These are phyloP conservation scores for Benthosema pterotum DNA, from an alignment of 2,797 vertebrate genomes.

Conservation along the genomic window DNA sequence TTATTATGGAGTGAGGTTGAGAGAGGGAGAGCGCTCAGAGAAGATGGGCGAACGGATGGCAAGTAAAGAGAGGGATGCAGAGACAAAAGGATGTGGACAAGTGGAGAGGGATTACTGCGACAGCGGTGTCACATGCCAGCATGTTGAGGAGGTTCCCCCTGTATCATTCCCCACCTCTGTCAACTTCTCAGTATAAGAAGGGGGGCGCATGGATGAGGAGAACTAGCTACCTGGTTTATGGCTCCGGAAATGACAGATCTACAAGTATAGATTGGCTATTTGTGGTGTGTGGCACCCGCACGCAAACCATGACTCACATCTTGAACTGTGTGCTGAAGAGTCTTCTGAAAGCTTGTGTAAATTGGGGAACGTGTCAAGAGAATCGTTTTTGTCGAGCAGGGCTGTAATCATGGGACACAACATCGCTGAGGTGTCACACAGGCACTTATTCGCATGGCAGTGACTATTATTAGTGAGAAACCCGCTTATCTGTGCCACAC, in stretches of 20 bases:
- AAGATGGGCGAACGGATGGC: slow-evolving; percentile 11
- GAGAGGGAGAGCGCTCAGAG: slow-evolving; percentile 2
- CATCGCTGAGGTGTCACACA: slow-evolving; percentile 15
- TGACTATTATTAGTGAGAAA: slow-evolving; percentile 11
- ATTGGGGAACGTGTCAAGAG: slow-evolving; percentile 11
- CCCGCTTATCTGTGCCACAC: slow-evolving; percentile 5
- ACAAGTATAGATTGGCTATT: no score
- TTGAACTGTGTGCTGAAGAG: slow-evolving; percentile 3
- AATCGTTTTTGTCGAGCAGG: slow-evolving; percentile 15
- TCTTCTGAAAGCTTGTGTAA: slow-evolving; percentile 21
- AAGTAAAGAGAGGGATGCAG: slow-evolving; percentile 1
- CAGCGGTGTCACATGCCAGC: slow-evolving; percentile 52
- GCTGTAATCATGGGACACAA: slow-evolving; percentile 28
- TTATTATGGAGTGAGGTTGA: slow-evolving; percentile 6
- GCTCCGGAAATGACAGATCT: no score
- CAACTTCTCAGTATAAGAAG: slow-evolving; percentile 50
- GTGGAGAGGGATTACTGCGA: slow-evolving; percentile 37
- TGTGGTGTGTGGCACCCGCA: no score
- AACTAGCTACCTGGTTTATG: slow-evolving; percentile 10
- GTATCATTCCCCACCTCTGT: slow-evolving; percentile 14
- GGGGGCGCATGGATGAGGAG: slow-evolving; percentile 34
- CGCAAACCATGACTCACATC: no score
- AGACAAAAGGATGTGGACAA: background rate
- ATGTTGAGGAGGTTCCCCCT: slow-evolving; percentile 47
- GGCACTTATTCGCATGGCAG: slow-evolving; percentile 12